phyloP scores from a whole-genome alignment of 2,888 invertebrate species.

The Alcis repandata region DNA sequence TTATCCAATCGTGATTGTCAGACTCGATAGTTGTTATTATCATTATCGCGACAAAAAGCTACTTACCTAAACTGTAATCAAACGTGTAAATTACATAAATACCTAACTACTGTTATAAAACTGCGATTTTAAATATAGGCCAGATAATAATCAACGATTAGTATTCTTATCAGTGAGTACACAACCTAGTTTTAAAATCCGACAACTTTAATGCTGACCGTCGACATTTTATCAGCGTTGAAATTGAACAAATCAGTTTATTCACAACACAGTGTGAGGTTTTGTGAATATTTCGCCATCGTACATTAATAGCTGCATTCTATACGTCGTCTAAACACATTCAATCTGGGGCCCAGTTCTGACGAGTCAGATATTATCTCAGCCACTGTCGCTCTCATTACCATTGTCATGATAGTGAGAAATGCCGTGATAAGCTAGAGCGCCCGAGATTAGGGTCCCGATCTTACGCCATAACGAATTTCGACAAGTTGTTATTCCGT shows the following conservation, averaged over 20 bases:
- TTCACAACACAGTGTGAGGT: neutral
- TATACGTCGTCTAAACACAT: too few relatives aligned
- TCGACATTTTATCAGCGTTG: slow-evolving; percentile 7
- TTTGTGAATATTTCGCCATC: neutral
- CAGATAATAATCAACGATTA: slow-evolving; percentile 29
- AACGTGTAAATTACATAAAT: neutral
- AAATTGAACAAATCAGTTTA: slow-evolving; percentile 5
- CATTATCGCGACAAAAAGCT: neutral
- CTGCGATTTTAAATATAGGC: slow-evolving; percentile 30
- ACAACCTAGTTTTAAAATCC: slow-evolving; percentile 20
- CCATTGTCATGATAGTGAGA: too few relatives aligned
- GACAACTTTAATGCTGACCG: slow-evolving; percentile 14
- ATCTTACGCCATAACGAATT: too few relatives aligned
- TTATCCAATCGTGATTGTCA: neutral
- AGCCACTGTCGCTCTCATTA: too few relatives aligned
- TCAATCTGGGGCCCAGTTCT: too few relatives aligned
- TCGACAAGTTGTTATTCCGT: too few relatives aligned
- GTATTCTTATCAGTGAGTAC: slow-evolving; percentile 19
- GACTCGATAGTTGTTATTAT: neutral
- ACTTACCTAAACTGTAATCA: slow-evolving; percentile 4
- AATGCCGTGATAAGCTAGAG: too few relatives aligned
- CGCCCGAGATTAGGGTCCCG: too few relatives aligned
- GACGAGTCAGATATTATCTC: too few relatives aligned
- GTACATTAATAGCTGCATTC: too few relatives aligned
- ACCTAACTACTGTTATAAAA: slow-evolving; percentile 18